Base-by-base conservation (phyloP, 2,113 vertebrate genomes). In the Syrmaticus mikado region DNA sequence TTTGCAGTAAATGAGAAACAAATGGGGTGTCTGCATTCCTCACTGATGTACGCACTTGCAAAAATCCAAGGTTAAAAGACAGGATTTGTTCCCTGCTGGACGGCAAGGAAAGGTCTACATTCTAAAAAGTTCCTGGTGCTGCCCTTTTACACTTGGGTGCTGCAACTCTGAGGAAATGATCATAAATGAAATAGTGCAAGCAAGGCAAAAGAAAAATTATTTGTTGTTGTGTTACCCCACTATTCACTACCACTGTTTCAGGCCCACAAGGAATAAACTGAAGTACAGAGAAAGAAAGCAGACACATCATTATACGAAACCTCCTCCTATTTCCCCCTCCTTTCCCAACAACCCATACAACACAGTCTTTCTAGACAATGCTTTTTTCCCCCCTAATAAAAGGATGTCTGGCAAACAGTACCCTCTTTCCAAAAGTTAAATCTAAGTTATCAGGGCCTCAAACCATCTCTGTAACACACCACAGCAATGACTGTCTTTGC, bases 101-200 rank as follows among this genome's bases (percentile, higher is more conserved):
- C 10, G 32, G 1, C 0, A 1, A 74, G 61, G 67, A 53, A 77
- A 25, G 20, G 38, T 85, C 61, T 67, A 10, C 1, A 0, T 76
- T 40, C 48, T 57, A 58, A 80, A n/a, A 89, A n/a, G 64, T 10
- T 66, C 45, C 41, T 28, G 8, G 2, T 16, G 34, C 20, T 61
- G 53, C 0, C 0, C 24, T 70, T 78, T 13, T 24, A 6, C n/a
- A 66, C 73, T 27, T 70, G 36, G 21, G 12, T 57, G 61, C 46
- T 64, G 38, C 46, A 74, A 28, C 5, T 6, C 27, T 20, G 8
- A 5, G 27, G 8, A 46, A 60, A 57, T 12, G 9, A 64, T 36
- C 55, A 57, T 30, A 57, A 57, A 57, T 30, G 17, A n/a, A 57
- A 57, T 11, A 57, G 30, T 57, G 30, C 30, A 57, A n/a, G 18